Evolutionary conservation across 2,113 vertebrate species (phyloP).

Genomic region (Axis porcinus): DNA sequence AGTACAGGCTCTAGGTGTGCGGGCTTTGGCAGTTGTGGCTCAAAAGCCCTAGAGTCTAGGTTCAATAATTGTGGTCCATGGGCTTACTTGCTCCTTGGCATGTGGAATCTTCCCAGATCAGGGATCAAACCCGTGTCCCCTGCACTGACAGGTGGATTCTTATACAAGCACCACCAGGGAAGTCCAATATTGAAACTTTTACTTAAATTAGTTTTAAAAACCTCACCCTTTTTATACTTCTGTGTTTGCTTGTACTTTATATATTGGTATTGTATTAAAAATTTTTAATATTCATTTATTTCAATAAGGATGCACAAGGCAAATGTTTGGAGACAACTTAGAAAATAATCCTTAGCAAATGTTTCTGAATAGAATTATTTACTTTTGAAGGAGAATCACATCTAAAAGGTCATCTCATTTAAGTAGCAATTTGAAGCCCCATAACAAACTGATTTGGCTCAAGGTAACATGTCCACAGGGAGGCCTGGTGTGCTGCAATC

Average conservation of each 20-base stretch:
- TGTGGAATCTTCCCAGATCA: not conserved
- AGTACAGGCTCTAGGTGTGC: not conserved
- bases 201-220: constrained; percentile 17
- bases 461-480: not conserved
- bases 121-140: not conserved
- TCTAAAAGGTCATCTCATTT: not conserved
- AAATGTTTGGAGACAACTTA: not conserved
- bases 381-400: constrained; percentile 10
- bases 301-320: not conserved
- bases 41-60: not conserved
- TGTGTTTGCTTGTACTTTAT: constrained; percentile 33
- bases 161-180: not conserved
- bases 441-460: not conserved
- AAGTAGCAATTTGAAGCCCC: not conserved
- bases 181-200: not conserved
- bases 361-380: not conserved
- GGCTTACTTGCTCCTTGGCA: not conserved
- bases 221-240: not conserved
- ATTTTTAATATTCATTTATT: not conserved
- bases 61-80: not conserved
- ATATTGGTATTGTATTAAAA: not conserved
- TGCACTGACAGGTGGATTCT: not conserved
- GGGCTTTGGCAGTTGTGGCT: not conserved
- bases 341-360: not conserved
- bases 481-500: too few species aligned